Evolutionary conservation across 1,140 invertebrate genomes (phyloP).

Genomic region (Zaprionus lachaisei): DNA sequence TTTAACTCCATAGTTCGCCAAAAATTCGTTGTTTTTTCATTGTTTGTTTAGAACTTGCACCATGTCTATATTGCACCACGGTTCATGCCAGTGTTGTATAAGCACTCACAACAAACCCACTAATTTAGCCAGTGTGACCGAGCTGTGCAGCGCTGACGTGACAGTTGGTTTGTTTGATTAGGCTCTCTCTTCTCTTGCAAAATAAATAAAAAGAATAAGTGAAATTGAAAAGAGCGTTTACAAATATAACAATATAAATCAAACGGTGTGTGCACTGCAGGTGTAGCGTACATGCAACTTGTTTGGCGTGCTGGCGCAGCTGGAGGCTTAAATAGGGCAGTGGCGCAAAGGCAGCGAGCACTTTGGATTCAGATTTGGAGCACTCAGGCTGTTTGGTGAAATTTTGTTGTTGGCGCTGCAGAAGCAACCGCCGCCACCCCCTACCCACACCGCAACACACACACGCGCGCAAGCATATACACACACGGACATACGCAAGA

Average conservation of each 20-base stretch:
- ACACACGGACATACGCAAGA: constrained; percentile 39
- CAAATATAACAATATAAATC: constrained; percentile 36
- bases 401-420: constrained; percentile 49
- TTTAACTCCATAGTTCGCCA: not conserved
- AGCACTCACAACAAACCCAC: constrained; percentile 5
- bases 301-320: constrained; percentile 34
- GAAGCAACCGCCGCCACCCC: constrained; percentile 34
- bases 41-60: not conserved
- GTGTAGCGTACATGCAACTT: constrained; percentile 30
- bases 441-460: constrained; percentile 12
- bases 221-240: constrained; percentile 45
- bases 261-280: constrained; percentile 29
- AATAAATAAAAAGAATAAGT: constrained; percentile 66
- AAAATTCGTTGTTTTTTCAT: too few species aligned
- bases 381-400: constrained; percentile 50
- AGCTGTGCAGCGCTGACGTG: constrained; percentile 65
- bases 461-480: constrained; percentile 8
- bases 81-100: constrained; percentile 19
- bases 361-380: constrained; percentile 45
- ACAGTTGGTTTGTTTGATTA: constrained; percentile 79
- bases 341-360: constrained; percentile 24
- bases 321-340: constrained; percentile 41
- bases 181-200: constrained; percentile 56
- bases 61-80: not conserved
- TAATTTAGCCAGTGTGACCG: constrained; percentile 48